These are phyloP conservation scores for Cyclophora albipunctata DNA, from an alignment of 2,888 invertebrate genomes.

Conservation along the genomic window DNA sequence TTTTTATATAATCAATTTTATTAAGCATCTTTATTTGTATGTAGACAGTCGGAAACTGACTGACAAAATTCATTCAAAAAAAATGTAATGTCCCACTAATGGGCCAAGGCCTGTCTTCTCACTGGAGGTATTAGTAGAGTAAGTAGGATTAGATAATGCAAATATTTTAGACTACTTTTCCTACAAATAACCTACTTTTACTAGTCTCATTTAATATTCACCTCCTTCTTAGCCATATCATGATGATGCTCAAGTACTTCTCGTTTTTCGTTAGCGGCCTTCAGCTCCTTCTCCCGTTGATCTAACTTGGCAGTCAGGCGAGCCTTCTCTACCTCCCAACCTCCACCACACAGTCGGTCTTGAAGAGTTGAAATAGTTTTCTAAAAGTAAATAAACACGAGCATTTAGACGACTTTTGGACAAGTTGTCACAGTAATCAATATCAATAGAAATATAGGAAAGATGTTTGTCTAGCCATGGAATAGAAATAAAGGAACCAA, in stretches of 20 bases:
- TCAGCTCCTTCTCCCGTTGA: slow-evolving; percentile 83
- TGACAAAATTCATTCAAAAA: background rate
- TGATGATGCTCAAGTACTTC: slow-evolving; percentile 84
- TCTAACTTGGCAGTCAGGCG: slow-evolving; percentile 81
- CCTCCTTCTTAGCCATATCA: slow-evolving; percentile 77
- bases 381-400: slow-evolving; percentile 24
- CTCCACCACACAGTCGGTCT: slow-evolving; percentile 69
- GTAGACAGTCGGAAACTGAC: background rate
- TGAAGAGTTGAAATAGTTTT: slow-evolving; percentile 60
- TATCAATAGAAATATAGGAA: too few species aligned
- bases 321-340: slow-evolving; percentile 80
- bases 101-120: too few species aligned
- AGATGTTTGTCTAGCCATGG: too few species aligned
- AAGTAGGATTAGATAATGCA: background rate
- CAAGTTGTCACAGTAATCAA: too few species aligned
- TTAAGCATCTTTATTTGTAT: too few species aligned
- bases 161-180: too few species aligned
- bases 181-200: too few species aligned
- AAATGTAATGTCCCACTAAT: background rate
- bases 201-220: slow-evolving; percentile 11
- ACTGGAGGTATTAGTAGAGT: too few species aligned
- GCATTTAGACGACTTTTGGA: background rate
- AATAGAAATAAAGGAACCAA: background rate
- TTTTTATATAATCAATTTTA: too few species aligned
- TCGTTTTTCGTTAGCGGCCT: slow-evolving; percentile 83